phyloP scores from a whole-genome alignment of 1,140 invertebrate species.

The Bombus confusus region DNA sequence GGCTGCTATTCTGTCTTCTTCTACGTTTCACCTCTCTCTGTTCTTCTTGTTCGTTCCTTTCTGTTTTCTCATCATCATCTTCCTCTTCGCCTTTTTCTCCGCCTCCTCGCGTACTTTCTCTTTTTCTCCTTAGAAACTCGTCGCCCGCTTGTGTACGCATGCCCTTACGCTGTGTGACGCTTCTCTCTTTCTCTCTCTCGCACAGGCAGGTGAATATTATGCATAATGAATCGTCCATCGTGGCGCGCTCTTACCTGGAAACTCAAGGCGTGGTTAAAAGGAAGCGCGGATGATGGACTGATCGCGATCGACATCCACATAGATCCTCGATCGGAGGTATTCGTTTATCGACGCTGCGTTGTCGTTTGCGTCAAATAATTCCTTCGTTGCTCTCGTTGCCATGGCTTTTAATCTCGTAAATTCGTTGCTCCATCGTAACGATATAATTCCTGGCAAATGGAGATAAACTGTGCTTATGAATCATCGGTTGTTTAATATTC shows the following conservation, averaged over 20 bases:
- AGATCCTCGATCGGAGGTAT: slow-evolving; percentile 20
- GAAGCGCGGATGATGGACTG: slow-evolving; percentile 21
- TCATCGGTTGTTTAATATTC: background rate
- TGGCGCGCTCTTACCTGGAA: slow-evolving; percentile 56
- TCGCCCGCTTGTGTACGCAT: slow-evolving; percentile 36
- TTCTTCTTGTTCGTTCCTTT: slow-evolving; percentile 9
- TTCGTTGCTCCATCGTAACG: background rate
- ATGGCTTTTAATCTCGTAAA: background rate
- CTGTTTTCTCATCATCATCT: slow-evolving; percentile 34
- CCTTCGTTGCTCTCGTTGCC: background rate
- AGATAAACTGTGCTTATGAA: background rate
- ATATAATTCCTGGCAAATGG: background rate
- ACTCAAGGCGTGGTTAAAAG: slow-evolving; percentile 54
- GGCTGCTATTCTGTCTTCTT: slow-evolving; percentile 13
- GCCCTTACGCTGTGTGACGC: slow-evolving; percentile 15
- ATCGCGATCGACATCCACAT: slow-evolving; percentile 47
- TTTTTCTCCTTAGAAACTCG: slow-evolving; percentile 51
- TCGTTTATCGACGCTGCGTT: slow-evolving; percentile 2
- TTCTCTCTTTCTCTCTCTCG: slow-evolving; percentile 16
- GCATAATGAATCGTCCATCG: slow-evolving; percentile 66
- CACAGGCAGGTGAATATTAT: slow-evolving; percentile 69
- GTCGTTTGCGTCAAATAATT: slow-evolving; percentile 19
- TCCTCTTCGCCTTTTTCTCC: slow-evolving; percentile 18
- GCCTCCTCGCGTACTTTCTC: slow-evolving; percentile 13
- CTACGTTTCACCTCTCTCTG: background rate